These are phyloP conservation scores for Hydriomena furcata DNA, from an alignment of 2,888 invertebrate genomes.

Conservation along the genomic window DNA sequence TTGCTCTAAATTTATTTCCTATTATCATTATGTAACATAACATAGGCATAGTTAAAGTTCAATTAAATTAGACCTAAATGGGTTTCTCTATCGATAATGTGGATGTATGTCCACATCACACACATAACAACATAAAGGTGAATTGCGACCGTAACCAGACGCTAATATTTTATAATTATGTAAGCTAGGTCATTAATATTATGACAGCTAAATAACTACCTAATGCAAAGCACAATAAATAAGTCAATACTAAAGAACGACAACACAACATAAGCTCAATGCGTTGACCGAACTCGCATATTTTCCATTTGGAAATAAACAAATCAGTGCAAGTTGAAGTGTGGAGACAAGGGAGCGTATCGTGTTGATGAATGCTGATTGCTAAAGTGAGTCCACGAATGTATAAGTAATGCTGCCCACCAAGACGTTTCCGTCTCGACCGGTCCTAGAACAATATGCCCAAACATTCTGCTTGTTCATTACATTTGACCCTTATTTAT, in stretches of 20 bases:
- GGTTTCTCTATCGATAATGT: too few species aligned
- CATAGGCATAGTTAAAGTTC: too few species aligned
- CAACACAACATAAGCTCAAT: conserved; percentile 39
- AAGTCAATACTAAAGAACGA: conserved; percentile 56
- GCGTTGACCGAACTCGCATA: conserved; percentile 50
- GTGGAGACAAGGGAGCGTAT: conserved; percentile 70
- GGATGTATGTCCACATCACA: too few species aligned
- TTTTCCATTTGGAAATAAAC: conserved; percentile 71
- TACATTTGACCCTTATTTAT: conserved; percentile 42
- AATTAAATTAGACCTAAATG: too few species aligned
- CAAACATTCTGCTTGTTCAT: conserved; percentile 71
- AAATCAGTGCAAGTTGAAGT: conserved; percentile 66
- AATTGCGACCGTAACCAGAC: too few species aligned
- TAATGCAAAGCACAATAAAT: conserved; percentile 37
- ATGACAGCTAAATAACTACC: not conserved
- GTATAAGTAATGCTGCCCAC: conserved; percentile 79
- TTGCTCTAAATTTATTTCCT: too few species aligned
- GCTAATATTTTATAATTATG: too few species aligned
- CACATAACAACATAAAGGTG: too few species aligned
- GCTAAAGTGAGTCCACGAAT: conserved; percentile 79
- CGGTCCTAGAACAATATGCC: conserved; percentile 79
- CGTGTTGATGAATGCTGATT: conserved; percentile 81
- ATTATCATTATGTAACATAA: too few species aligned
- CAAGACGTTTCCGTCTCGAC: conserved; percentile 74
- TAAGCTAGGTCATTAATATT: too few species aligned